Evolutionary conservation across 2,888 invertebrate species (phyloP), one percentile per base, ranked within the genome.

Genomic region (Frankliniella intonsa): DNA sequence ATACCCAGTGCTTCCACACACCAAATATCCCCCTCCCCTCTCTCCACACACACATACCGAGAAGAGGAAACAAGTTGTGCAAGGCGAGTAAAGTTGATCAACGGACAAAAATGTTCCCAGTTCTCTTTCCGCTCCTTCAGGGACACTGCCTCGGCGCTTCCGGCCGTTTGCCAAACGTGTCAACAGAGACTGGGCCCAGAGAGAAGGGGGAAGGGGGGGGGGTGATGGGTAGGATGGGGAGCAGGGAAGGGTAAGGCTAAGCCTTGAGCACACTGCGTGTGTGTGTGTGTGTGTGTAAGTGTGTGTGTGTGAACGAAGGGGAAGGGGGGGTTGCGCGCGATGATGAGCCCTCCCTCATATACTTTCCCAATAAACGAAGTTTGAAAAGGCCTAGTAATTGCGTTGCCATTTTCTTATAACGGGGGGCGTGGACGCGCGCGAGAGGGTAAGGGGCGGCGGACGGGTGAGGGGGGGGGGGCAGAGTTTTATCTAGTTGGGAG

Each of bases 131-230:
- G 69, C 69, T 25, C 25, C 22, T 55, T 55, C 55, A 55, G 55
- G 55, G 55, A 55, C 38, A 38, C 38, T 38, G 38, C 38, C 38
- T 62, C 62, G 62, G 22, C 69, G 69, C 69, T 76, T 76, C 69
- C 69, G 69, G 69, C 22, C 69, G 69, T 76, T 76, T 76, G 69
- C 69, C 69, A 76, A 76, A 76, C 69, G 69, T 76, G 69, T 76
- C 69, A 76, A 76, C 69, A 76, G 22, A 38, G 38, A 38, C 3
- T 3, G 38, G 38, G 5, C 3, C 3, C 3, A 38, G 38, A 38
- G 38, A 38, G 38, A 38, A 38, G 38, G 5, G 38, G 38, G 38
- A 38, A 38, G 38, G 38, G 5, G 5, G 38, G 38, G 38, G 38
- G 38, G 5, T 2, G 38, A 38, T 38, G n/a, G n/a, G n/a, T n/a